Evolutionary conservation across 2,113 vertebrate species (phyloP).

Genomic region (Orientallactaga bullata): DNA sequence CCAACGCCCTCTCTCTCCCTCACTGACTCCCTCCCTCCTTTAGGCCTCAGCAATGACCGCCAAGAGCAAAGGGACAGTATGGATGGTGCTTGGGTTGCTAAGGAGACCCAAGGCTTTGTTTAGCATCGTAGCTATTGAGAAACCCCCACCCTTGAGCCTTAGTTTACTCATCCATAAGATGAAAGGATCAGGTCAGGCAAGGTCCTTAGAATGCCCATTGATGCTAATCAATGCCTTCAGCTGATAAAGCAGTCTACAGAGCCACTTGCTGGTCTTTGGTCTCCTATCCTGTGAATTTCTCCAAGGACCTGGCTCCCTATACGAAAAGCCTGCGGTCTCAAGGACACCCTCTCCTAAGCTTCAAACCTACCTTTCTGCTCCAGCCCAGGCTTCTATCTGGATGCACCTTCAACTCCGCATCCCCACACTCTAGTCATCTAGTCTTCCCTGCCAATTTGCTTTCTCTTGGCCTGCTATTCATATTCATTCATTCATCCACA

Average conservation of each 20-base stretch:
- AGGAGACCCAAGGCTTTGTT: rapidly evolving
- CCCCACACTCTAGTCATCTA: background rate
- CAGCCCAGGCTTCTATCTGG: background rate
- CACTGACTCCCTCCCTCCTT: background rate
- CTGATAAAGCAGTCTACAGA: background rate
- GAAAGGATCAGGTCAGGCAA: background rate
- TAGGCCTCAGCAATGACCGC: background rate
- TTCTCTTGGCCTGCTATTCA: background rate
- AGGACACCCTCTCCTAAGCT: background rate
- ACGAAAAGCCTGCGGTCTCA: background rate
- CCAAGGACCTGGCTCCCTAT: background rate
- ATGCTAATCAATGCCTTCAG: background rate
- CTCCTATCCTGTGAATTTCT: background rate
- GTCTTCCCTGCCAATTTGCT: background rate
- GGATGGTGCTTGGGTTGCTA: background rate
- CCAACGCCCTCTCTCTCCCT: too few species aligned
- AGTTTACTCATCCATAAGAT: background rate
- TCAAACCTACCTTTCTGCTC: background rate
- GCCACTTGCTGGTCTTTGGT: background rate
- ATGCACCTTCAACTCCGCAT: background rate
- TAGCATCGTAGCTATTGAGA: background rate
- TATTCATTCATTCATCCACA: background rate
- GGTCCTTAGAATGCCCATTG: background rate
- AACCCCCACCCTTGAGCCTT: background rate
- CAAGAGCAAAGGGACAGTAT: background rate